Evolutionary conservation across 1,140 invertebrate species (phyloP), one percentile per base, ranked within the genome.

Genomic region (Heliothis subflexa): DNA sequence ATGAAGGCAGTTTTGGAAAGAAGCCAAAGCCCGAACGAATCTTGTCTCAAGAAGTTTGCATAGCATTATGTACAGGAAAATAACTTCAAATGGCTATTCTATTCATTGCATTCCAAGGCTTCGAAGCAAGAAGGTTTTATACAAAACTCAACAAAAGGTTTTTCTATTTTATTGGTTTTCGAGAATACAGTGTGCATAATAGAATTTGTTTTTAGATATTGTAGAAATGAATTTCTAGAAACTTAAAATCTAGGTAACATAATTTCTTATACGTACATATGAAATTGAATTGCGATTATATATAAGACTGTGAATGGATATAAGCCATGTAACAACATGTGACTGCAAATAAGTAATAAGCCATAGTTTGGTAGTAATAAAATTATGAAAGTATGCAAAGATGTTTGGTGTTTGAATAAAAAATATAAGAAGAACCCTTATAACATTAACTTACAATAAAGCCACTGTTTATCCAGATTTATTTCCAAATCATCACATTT

Each of bases 41-140:
- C 66, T 50, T 70, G 66, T 70, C 66, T 70, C 66, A 52, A 70
- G 25, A 70, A 70, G 66, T 70, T 70, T 70, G 66, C 66, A 70
- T 70, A 70, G 21, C 47, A 70, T 70, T 70, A 52, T 28, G 11
- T 28, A 70, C 66, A 52, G 66, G 47, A 70, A 70, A 70, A 70
- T 70, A 70, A 47, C 62, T 66, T 66, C 40, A 66, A 66, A 66
- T 66, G 33, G 47, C 47, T 45, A 70, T 70, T 70, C 66, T 52
- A 70, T 70, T 50, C 66, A 70, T 70, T 70, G 47, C 52, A 25
- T 70, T 70, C 66, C 66, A 50, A 70, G 55, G 25, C 25, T 55
- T 13, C 16, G 2, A 5, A 59, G 47, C 7, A 70, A 50, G 47
- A 52, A 70, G 18, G 28, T 70, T 70, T 49, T 70, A 28, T 52